Conservation (phyloP, 1,140 invertebrate genomes). For the Neelides sp. region DNA sequence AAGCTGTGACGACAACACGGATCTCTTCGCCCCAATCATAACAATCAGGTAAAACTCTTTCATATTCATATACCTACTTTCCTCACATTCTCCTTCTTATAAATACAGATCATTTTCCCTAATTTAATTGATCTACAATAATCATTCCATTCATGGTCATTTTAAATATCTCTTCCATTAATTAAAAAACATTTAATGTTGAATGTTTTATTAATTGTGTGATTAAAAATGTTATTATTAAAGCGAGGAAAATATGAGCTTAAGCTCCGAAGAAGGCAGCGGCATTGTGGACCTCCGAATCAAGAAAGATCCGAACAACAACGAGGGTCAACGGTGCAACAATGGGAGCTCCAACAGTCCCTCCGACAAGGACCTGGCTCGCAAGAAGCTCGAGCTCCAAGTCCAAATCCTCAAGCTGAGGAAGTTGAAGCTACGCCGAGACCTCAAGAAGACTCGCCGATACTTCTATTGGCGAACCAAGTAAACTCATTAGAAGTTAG, state of each 20-base stretch:
- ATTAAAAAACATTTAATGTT: not conserved
- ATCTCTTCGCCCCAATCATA: constrained; percentile 26
- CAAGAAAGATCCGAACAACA: constrained; percentile 12
- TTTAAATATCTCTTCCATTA: not conserved
- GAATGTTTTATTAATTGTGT: too few species aligned
- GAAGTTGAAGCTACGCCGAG: constrained; percentile 22
- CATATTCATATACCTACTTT: constrained; percentile 15
- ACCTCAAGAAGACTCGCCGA: constrained; percentile 14
- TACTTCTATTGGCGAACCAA: too few species aligned
- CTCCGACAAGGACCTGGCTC: constrained; percentile 13
- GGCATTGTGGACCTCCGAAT: constrained; percentile 1
- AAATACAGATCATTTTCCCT: not conserved
- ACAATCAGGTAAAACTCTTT: constrained; percentile 25
- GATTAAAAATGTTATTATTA: too few species aligned
- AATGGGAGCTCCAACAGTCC: constrained; percentile 1
- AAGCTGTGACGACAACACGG: constrained; percentile 7
- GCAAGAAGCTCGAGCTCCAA: constrained; percentile 24
- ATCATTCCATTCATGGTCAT: constrained; percentile 13
- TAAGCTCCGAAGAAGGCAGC: not conserved
- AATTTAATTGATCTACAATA: constrained; percentile 17
- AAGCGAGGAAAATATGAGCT: not conserved
- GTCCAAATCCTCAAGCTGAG: constrained; percentile 28
- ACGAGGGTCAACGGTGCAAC: not conserved
- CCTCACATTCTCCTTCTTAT: constrained; percentile 19
- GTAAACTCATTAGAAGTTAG: too few species aligned